Evolutionary conservation across 2,113 vertebrate genomes (phyloP), one percentile per base, ranked within the genome.

Genomic region (Bos indicus): DNA sequence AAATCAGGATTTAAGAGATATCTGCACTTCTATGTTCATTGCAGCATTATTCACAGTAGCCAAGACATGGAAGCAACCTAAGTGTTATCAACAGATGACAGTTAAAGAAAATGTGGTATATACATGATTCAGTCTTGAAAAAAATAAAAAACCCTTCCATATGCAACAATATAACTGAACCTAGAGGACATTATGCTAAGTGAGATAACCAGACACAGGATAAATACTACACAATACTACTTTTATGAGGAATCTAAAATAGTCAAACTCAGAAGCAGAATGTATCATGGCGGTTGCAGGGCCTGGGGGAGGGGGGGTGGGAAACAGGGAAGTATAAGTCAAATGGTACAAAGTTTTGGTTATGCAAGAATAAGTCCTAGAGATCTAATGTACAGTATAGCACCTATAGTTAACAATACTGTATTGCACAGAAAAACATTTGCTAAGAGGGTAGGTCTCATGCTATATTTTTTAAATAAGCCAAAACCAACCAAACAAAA

Each of bases 161-260:
- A 85, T 46, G 33, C 25, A n/a, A 60, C 11, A 74, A 7, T 8
- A 23, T 60, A n/a, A 12, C 71, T n/a, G 56, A 74, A 64, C 8
- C 19, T 46, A 46, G 64, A 80, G 43, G 36, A 36, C 2, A 26
- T 48, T 96, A 30, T 51, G 9, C n/a, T 85, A 82, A 48, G 21
- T 82, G 43, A 96, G 62, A 85, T 67, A 62, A 78, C 25, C 46
- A 85, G 86, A 67, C 86, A 36, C 30, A 78, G 36, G 46, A 64
- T 25, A 96, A 82, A 85, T 40, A 40, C 36, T 46, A 64, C 23
- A 60, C 12, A n/a, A 40, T 36, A 26, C 3, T 23, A 64, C 48
- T 78, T 90, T 64, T 54, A 48, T 64, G 80, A 96, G 23, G 46
- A 90, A 56, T 40, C 64, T 56, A 56, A 96, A 90, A 71, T 26